Evolutionary conservation across 2,797 vertebrate species (phyloP).

Genomic region (Catamblyrhynchus diadema): DNA sequence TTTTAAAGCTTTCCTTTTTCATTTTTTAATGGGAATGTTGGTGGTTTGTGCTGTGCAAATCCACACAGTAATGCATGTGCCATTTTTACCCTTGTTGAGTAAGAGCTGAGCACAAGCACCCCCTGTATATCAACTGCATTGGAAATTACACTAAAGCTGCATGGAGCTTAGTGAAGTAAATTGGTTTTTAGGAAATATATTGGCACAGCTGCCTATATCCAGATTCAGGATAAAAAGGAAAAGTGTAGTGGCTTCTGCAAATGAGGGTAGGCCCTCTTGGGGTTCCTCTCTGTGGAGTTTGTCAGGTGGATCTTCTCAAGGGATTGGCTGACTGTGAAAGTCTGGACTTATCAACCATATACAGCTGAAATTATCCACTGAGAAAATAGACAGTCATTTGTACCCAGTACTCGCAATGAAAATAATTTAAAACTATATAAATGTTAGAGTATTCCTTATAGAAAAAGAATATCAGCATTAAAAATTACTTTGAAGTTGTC

Average conservation of each 20-base stretch:
- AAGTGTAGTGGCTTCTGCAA: neutral
- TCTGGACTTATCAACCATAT: neutral
- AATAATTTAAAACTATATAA: neutral
- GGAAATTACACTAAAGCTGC: neutral
- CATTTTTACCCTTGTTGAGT: neutral
- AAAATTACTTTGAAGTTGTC: neutral
- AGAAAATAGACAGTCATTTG: neutral
- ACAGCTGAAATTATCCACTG: neutral
- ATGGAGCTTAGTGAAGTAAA: neutral
- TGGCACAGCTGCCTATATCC: neutral
- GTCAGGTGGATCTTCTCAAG: neutral
- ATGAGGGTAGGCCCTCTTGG: neutral
- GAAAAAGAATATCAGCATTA: neutral
- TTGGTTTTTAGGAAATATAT: neutral
- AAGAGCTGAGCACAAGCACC: neutral
- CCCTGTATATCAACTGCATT: neutral
- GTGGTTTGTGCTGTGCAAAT: neutral
- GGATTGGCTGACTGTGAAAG: neutral
- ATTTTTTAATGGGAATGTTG: neutral
- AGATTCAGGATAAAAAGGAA: neutral
- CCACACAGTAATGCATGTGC: too few species aligned
- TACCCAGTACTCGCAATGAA: neutral
- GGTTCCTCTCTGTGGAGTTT: neutral
- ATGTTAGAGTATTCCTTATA: neutral
- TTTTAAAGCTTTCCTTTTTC: neutral